Evolutionary conservation across 2,888 invertebrate genomes (phyloP).

Genomic region (Agrypnus murinus): DNA sequence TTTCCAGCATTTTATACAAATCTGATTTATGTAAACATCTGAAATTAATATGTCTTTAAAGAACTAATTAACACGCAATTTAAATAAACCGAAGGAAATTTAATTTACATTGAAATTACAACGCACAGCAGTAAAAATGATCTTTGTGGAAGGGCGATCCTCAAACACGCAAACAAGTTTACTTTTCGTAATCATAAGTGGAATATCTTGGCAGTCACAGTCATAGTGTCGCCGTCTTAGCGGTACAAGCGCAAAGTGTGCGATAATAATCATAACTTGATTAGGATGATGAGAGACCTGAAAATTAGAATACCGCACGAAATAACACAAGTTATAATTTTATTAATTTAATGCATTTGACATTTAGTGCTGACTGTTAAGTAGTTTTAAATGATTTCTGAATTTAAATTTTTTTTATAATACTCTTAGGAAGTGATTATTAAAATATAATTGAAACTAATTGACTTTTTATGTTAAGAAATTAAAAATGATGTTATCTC

Average conservation of each 20-base stretch:
- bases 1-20: no score
- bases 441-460: background rate
- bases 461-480: constrained; percentile 3
- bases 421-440: background rate
- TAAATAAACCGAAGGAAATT: constrained; percentile 5
- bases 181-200: constrained; percentile 48
- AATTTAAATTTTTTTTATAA: background rate
- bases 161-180: constrained; percentile 47
- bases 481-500: constrained; percentile 8
- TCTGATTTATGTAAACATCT: no score
- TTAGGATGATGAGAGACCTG: background rate
- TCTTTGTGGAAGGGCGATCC: constrained; percentile 48
- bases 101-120: constrained; percentile 30
- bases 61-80: constrained; percentile 16
- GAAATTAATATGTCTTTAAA: no score
- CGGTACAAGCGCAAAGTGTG: constrained; percentile 14
- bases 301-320: background rate
- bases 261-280: background rate
- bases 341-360: background rate
- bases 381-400: background rate
- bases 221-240: constrained; percentile 33
- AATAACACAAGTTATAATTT: background rate
- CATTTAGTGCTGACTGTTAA: background rate
- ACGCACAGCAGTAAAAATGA: constrained; percentile 30
- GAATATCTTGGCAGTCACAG: constrained; percentile 42